Percentiles rank a stretch among this genome's conserved stretches.
Conservation (phyloP, 1,140 invertebrate genomes). For the Procambarus clarkii region DNA sequence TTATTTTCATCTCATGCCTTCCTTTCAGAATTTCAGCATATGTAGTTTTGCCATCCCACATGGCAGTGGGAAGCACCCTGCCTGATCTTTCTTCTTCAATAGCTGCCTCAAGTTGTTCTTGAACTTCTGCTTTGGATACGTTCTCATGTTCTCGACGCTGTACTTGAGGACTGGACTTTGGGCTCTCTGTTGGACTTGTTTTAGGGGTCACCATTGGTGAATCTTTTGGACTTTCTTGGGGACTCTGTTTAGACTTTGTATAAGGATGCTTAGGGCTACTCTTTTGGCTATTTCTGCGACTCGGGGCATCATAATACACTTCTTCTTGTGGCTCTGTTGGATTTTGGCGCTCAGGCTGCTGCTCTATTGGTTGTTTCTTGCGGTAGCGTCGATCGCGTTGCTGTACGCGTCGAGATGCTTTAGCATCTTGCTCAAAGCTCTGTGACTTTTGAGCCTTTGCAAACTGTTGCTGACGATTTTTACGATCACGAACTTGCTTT, state of each 20-base stretch:
- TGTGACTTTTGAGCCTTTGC: slow-evolving; percentile 39
- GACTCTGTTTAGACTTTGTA: slow-evolving; percentile 40
- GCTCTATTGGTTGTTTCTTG: slow-evolving; percentile 45
- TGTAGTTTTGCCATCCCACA: slow-evolving; percentile 69
- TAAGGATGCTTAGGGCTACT: slow-evolving; percentile 41
- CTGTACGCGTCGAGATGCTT: slow-evolving; percentile 20
- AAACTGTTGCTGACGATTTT: slow-evolving; percentile 60
- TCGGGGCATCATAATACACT: slow-evolving; percentile 60
- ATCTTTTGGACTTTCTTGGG: slow-evolving; percentile 56
- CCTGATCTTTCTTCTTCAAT: not conserved
- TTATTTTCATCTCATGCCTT: slow-evolving; percentile 45
- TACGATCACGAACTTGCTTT: slow-evolving; percentile 48
- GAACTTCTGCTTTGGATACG: not conserved
- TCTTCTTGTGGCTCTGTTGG: slow-evolving; percentile 44
- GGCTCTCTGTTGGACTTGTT: slow-evolving; percentile 57
- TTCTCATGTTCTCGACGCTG: slow-evolving; percentile 21
- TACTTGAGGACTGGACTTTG: slow-evolving; percentile 58
- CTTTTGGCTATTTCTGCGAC: slow-evolving; percentile 45
- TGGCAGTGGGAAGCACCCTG: not conserved
- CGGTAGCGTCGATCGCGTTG: slow-evolving; percentile 45
- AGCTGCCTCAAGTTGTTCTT: slow-evolving; percentile 3
- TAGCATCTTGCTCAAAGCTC: slow-evolving; percentile 49
- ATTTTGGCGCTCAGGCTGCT: slow-evolving; percentile 8
- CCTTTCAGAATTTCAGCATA: slow-evolving; percentile 72
- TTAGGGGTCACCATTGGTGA: slow-evolving; percentile 62